These are phyloP conservation scores for Trachelus stipa DNA, from an alignment of 2,888 invertebrate species.

Conservation along the genomic window DNA sequence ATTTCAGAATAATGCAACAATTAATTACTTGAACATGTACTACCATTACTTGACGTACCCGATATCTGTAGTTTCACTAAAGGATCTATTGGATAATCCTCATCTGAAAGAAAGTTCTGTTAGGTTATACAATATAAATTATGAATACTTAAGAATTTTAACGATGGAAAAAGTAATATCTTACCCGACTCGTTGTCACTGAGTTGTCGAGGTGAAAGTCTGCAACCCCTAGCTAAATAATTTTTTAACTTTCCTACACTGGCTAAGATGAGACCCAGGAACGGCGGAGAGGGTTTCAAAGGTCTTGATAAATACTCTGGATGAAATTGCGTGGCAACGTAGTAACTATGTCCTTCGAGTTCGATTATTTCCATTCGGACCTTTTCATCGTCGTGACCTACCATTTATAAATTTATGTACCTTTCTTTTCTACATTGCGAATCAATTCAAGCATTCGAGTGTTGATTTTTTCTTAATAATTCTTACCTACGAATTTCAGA, in stretches of 20 bases:
- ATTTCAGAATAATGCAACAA: background rate
- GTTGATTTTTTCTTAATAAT: background rate
- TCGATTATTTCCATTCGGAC: constrained; percentile 95
- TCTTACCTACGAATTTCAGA: constrained; percentile 85
- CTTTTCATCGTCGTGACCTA: constrained; percentile 80
- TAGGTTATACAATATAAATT: background rate
- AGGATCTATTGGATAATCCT: constrained; percentile 31
- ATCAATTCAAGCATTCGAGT: background rate
- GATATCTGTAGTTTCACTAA: constrained; percentile 20
- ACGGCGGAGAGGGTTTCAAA: constrained; percentile 92
- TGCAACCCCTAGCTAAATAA: constrained; percentile 80
- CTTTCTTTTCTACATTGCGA: background rate
- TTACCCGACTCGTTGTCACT: constrained; percentile 80
- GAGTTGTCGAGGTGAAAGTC: constrained; percentile 79
- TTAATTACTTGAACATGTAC: constrained; percentile 23
- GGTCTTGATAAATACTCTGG: constrained; percentile 97
- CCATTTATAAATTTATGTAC: constrained; percentile 44
- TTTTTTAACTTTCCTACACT: constrained; percentile 83
- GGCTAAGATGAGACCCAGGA: constrained; percentile 93
- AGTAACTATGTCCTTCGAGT: constrained; percentile 89
- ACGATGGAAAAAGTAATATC: background rate
- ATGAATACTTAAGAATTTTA: background rate
- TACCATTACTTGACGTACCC: constrained; percentile 30
- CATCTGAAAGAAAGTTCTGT: constrained; percentile 32
- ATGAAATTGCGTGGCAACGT: constrained; percentile 96